Percentiles rank a stretch among this genome's conserved stretches.
phyloP scores from a whole-genome alignment of 2,113 vertebrate species.

The Girardinichthys multiradiatus region DNA sequence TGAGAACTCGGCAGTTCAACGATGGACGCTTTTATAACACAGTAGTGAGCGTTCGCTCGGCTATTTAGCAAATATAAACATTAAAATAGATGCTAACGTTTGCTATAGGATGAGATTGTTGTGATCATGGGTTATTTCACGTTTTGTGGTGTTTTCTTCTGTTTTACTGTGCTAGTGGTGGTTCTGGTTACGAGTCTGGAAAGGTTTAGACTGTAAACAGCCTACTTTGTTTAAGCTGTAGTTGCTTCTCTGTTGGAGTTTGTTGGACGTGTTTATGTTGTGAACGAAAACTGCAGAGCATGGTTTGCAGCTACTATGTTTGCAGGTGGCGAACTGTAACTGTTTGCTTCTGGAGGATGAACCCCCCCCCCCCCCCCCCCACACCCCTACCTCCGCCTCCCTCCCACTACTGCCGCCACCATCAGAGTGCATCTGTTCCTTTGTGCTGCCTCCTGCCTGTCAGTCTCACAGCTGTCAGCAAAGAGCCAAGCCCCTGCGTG shows the following conservation, averaged over 20 bases:
- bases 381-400: not conserved
- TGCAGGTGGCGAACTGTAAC: constrained; percentile 38
- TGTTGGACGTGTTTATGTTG: not conserved
- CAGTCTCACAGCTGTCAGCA: constrained; percentile 78
- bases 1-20: constrained; percentile 40
- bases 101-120: not conserved
- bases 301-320: constrained; percentile 12
- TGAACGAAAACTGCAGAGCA: not conserved
- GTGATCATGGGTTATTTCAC: not conserved
- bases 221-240: not conserved
- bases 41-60: constrained; percentile 33
- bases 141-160: not conserved
- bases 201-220: constrained; percentile 35
- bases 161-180: constrained; percentile 7
- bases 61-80: constrained; percentile 34
- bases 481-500: constrained; percentile 62
- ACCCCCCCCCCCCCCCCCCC: constrained; percentile 32
- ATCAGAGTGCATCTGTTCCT: constrained; percentile 80
- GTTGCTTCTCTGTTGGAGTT: constrained; percentile 16
- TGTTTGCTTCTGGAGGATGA: constrained; percentile 60
- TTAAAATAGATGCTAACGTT: not conserved
- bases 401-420: constrained; percentile 66
- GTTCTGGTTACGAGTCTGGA: constrained; percentile 26
- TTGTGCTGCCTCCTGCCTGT: constrained; percentile 81
- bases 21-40: constrained; percentile 27